phyloP scores from a whole-genome alignment of 1,140 invertebrate species.

The Drosophila cardini region DNA sequence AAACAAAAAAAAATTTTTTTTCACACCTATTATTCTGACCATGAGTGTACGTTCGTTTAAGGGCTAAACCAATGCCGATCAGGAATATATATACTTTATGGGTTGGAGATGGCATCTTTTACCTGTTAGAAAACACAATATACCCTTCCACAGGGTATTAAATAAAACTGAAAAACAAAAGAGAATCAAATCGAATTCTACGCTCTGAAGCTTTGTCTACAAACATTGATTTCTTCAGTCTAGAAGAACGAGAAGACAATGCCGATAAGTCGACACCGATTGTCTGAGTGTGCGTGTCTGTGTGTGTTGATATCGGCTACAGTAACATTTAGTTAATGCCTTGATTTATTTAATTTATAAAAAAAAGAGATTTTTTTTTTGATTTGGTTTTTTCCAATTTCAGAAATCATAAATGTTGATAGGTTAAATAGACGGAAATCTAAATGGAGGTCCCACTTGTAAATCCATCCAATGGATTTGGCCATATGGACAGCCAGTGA shows the following conservation, averaged over 20 bases:
- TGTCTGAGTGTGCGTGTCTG: slow-evolving; percentile 4
- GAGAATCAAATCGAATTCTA: no score
- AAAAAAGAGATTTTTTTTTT: slow-evolving; percentile 4
- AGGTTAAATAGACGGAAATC: slow-evolving; percentile 46
- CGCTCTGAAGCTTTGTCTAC: no score
- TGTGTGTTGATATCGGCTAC: slow-evolving; percentile 48
- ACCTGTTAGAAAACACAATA: no score
- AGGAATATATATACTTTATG: no score
- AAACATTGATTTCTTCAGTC: not conserved
- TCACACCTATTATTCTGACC: no score
- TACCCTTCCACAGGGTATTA: no score
- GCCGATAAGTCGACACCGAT: slow-evolving; percentile 47
- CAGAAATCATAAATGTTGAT: slow-evolving; percentile 4
- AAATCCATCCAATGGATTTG: slow-evolving; percentile 38
- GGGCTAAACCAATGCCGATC: no score
- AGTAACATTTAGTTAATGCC: slow-evolving; percentile 50
- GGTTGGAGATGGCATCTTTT: no score
- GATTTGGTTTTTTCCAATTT: slow-evolving; percentile 32
- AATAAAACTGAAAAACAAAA: no score
- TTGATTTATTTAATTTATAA: slow-evolving; percentile 67
- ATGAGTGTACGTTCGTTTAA: no score
- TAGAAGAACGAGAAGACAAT: slow-evolving; percentile 65
- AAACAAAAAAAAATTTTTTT: no score
- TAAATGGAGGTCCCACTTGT: slow-evolving; percentile 27
- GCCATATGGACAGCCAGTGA: slow-evolving; percentile 13